phyloP scores from a whole-genome alignment of 1,140 invertebrate genomes.

The Trachymyrmex septentrionalis region DNA sequence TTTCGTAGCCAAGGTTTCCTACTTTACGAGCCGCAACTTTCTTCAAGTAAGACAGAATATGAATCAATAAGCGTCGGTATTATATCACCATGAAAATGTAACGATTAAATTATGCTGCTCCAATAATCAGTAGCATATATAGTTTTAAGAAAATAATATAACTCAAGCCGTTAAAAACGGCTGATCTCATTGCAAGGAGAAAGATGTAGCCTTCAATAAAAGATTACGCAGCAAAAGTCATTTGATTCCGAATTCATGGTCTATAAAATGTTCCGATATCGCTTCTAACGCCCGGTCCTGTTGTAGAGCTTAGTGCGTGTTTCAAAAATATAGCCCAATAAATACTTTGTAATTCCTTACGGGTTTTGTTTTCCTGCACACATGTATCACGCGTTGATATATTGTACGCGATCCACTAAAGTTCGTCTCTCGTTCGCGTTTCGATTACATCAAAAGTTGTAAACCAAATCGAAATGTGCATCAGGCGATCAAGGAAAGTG shows the following conservation, averaged over 20 bases:
- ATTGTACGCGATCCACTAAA: slow-evolving; percentile 31
- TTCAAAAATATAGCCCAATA: slow-evolving; percentile 43
- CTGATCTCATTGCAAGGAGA: background rate
- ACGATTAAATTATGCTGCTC: slow-evolving; percentile 5
- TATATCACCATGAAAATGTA: slow-evolving; percentile 1
- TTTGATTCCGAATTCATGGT: slow-evolving; percentile 48
- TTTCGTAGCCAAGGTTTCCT: slow-evolving; percentile 13
- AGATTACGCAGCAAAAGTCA: slow-evolving; percentile 33
- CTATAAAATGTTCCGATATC: slow-evolving; percentile 44
- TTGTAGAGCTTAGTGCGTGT: slow-evolving; percentile 6
- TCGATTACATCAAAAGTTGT: slow-evolving; percentile 44
- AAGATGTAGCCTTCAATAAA: slow-evolving; percentile 3
- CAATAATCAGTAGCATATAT: background rate
- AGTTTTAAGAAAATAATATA: slow-evolving; percentile 13
- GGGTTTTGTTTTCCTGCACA: background rate
- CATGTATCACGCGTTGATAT: background rate
- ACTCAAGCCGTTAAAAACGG: background rate
- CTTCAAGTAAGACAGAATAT: background rate
- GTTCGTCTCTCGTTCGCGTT: slow-evolving; percentile 17
- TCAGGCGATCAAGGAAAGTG: slow-evolving; percentile 58
- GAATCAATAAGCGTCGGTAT: background rate
- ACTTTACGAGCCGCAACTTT: slow-evolving; percentile 20
- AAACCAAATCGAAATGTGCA: slow-evolving; percentile 59
- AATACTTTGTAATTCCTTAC: slow-evolving; percentile 31
- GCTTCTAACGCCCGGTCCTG: background rate